Evolutionary conservation across 2,113 vertebrate genomes (phyloP).

Genomic region (Pteruthius melanotis): DNA sequence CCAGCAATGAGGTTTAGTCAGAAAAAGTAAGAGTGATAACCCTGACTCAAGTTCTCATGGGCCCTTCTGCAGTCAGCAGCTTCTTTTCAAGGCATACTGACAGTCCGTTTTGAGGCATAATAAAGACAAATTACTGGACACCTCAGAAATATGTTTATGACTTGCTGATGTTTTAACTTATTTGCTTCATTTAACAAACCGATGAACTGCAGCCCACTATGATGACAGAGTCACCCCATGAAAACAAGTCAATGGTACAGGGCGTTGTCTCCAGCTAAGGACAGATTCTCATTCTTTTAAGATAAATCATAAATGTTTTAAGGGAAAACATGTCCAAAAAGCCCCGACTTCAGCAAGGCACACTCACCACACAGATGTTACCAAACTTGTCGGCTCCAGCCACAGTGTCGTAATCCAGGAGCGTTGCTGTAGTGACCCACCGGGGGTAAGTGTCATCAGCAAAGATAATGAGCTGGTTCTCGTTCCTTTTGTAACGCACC

Average conservation of each 20-base stretch:
- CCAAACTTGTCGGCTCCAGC: constrained; percentile 97
- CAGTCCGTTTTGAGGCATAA: not conserved
- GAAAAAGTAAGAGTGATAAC: not conserved
- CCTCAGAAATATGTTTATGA: not conserved
- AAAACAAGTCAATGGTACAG: constrained; percentile 23
- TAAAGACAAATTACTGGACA: not conserved
- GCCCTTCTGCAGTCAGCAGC: not conserved
- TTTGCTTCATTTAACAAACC: not conserved
- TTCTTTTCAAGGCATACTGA: not conserved
- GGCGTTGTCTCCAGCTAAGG: constrained; percentile 9
- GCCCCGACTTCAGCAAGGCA: not conserved
- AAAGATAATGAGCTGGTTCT: constrained; percentile 99
- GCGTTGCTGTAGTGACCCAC: constrained; percentile 94
- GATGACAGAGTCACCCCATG: not conserved
- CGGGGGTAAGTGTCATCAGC: constrained; percentile 96
- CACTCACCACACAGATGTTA: constrained; percentile 93
- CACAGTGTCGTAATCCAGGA: constrained; percentile 96
- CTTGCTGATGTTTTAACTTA: not conserved
- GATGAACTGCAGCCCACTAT: not conserved
- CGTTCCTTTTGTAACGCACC: constrained; percentile 94
- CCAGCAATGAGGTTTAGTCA: not conserved
- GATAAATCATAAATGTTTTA: constrained; percentile 22
- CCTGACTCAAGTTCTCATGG: not conserved
- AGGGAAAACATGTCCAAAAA: not conserved
- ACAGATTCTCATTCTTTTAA: constrained; percentile 19